Base-by-base conservation (phyloP, 2,113 vertebrate species). In the Phaethon lepturus region DNA sequence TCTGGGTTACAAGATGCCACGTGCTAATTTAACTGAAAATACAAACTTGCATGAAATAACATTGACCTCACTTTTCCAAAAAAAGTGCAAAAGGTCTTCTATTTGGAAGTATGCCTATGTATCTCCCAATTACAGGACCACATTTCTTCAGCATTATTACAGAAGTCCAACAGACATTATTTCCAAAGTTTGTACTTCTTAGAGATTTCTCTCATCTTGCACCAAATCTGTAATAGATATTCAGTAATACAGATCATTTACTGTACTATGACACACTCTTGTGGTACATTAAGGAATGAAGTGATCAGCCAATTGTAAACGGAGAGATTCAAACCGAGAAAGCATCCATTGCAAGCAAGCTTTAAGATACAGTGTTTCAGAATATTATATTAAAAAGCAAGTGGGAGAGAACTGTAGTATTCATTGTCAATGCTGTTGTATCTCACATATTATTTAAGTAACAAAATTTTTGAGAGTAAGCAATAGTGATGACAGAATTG, bases 251-350 rank as follows among this genome's bases (percentile, higher is more conserved):
- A 93, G 69, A 89, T 69, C 95, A 97, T 97, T 93, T 91, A 81
- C 89, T 97, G 97, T 97, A 53, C 89, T 97, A 92, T 73, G 93
- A 93, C 91, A 97, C 97, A 97, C 95, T 96, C 97, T 97, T 96
- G 97, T 97, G 97, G 97, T 58, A 92, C 38, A 62, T 60, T 60
- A 96, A 96, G 96, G 95, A 97, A 97, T 95, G 60, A 89, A 95
- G 73, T 62, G 60, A 86, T 91, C 49, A 44, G 91, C 76, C 90
- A 95, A 78, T 84, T 23, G 5, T 26, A 81, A 81, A 42, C 0
- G 1, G 78, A 90, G 33, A 68, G 59, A 80, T 64, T 89, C 18
- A 75, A 93, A 63, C 31, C 0, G 2, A 77, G 53, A 88, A 90
- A 84, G 42, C 22, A 90, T 50, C 17, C 28, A 22, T 4, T 38